Conservation (phyloP, 2,113 vertebrate species). For the Ctenomys sociabilis region DNA sequence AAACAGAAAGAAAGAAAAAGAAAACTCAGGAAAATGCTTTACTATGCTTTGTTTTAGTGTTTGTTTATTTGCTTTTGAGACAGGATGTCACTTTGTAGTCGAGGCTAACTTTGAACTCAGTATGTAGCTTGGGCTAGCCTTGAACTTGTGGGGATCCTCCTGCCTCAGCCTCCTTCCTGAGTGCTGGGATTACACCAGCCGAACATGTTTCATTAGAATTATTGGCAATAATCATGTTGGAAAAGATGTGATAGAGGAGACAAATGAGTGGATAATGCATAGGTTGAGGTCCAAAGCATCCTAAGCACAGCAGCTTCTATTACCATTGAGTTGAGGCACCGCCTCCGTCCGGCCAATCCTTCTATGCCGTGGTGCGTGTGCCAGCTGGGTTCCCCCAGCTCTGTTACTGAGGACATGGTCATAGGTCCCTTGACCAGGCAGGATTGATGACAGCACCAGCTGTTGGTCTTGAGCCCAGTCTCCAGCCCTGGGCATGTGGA, state of each 20-base stretch:
- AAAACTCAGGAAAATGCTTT: neutral
- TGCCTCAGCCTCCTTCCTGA: neutral
- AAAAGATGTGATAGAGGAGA: neutral
- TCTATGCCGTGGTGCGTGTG: neutral
- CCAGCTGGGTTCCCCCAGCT: neutral
- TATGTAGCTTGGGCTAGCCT: neutral
- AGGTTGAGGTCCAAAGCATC: neutral
- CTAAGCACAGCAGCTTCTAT: neutral
- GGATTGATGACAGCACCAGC: neutral
- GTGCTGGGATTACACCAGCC: neutral
- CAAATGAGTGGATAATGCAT: neutral
- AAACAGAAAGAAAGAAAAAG: neutral
- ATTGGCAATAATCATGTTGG: neutral
- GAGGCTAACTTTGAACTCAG: neutral
- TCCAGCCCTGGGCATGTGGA: neutral
- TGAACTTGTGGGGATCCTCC: neutral
- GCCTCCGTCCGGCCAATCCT: rapidly evolving
- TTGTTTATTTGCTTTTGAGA: neutral
- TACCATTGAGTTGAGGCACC: neutral
- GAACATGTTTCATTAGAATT: neutral
- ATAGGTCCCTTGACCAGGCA: neutral
- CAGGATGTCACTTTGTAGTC: neutral
- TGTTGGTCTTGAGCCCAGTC: neutral
- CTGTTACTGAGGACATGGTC: neutral
- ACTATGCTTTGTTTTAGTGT: neutral